phyloP scores from a whole-genome alignment of 2,888 invertebrate genomes.

The Marronus borbonicus region DNA sequence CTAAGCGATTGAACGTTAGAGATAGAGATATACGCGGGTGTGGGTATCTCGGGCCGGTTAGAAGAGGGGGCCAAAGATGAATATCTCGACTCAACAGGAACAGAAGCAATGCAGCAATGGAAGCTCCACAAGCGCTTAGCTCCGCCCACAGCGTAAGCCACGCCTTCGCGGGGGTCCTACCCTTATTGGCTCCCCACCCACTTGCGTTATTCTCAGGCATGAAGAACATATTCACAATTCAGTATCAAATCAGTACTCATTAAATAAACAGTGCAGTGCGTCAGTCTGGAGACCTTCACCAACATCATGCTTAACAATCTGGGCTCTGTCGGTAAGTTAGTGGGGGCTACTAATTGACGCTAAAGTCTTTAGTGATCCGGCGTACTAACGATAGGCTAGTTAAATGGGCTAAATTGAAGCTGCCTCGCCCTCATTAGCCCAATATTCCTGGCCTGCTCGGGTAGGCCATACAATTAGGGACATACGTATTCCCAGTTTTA shows the following conservation, averaged over 20 bases:
- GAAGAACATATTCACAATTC: constrained; percentile 71
- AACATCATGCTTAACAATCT: constrained; percentile 70
- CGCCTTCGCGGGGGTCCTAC: constrained; percentile 63
- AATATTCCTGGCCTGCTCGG: constrained; percentile 68
- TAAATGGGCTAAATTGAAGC: constrained; percentile 71
- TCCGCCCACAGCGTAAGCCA: constrained; percentile 55
- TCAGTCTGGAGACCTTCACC: constrained; percentile 60
- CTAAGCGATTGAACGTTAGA: constrained; percentile 49
- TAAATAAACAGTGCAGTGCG: constrained; percentile 72
- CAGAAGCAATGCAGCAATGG: constrained; percentile 54
- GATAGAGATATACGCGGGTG: constrained; percentile 41
- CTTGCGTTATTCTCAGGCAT: constrained; percentile 64
- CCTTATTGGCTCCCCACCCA: constrained; percentile 67
- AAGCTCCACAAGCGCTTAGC: constrained; percentile 59
- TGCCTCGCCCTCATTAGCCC: constrained; percentile 71
- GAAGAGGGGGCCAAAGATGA: constrained; percentile 46
- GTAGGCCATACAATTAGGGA: constrained; percentile 70
- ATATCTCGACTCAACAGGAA: constrained; percentile 48
- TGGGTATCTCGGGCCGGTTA: constrained; percentile 9
- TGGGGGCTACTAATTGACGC: constrained; percentile 70
- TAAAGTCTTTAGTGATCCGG: constrained; percentile 70
- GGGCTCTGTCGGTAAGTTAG: constrained; percentile 70
- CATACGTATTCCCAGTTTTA: constrained; percentile 59
- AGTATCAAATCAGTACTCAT: constrained; percentile 72
- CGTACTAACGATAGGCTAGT: constrained; percentile 71